These are phyloP conservation scores for Trachurus trachurus DNA, from an alignment of 2,797 vertebrate species.

Conservation along the genomic window DNA sequence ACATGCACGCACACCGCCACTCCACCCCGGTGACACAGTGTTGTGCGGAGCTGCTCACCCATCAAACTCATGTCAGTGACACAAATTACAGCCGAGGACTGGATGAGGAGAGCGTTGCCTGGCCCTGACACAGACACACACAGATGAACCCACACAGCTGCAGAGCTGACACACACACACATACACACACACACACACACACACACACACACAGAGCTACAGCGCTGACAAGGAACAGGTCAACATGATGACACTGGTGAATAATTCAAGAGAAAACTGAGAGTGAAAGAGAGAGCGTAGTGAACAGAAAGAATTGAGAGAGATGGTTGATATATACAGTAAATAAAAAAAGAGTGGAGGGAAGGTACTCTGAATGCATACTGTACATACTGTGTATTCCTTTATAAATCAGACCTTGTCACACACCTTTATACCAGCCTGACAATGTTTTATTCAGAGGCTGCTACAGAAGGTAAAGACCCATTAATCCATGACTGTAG, in stretches of 20 bases:
- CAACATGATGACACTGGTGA: constrained; percentile 88
- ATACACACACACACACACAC: constrained; percentile 25
- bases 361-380: constrained; percentile 42
- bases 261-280: constrained; percentile 87
- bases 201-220: constrained; percentile 38
- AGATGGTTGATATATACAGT: constrained; percentile 77
- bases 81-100: constrained; percentile 89
- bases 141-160: constrained; percentile 62
- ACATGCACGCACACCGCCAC: constrained; percentile 48
- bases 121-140: constrained; percentile 77
- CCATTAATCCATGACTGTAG: constrained; percentile 44
- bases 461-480: constrained; percentile 47
- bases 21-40: constrained; percentile 83
- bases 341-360: constrained; percentile 74
- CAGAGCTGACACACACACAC: constrained; percentile 13
- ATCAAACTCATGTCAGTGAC: constrained; percentile 89
- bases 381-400: constrained; percentile 44
- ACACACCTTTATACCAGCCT: constrained; percentile 42
- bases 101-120: constrained; percentile 82
- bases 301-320: constrained; percentile 69
- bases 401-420: constrained; percentile 69
- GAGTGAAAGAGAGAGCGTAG: constrained; percentile 70
- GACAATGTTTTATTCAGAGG: constrained; percentile 60
- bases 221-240: constrained; percentile 88
- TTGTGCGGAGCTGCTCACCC: constrained; percentile 85